Base-by-base conservation (phyloP, 2,113 vertebrate genomes). In the Athene noctua region DNA sequence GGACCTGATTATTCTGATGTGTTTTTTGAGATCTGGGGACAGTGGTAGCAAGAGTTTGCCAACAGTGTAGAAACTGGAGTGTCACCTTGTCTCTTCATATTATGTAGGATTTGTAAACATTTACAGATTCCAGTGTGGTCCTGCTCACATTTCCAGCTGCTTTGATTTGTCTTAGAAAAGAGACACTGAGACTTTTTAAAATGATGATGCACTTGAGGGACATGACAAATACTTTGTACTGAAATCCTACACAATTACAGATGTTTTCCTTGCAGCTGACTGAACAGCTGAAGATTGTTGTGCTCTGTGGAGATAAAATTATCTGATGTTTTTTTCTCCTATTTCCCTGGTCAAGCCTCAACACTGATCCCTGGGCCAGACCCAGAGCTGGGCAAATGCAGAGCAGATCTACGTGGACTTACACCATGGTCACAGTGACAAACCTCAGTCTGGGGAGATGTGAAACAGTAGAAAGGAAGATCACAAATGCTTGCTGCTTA, bases 361-460 rank as follows among this genome's bases (percentile, higher is more conserved):
- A 2, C 19, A 25, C 8, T 21, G 22, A 63, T 32, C 6, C 8
- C 22, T 85, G 49, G 13, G 44, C 26, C 0, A 6, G 55, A 74
- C 2, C 6, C 17, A 63, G 18, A 67, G 23, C 32, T 34, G 9
- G 2, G 27, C 20, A 58, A 78, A 62, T 86, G 40, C 10, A 58
- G 21, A 59, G 9, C 11, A 57, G 26, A 34, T 40, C 27, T 62
- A 13, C 11, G 3, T 15, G 27, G 58, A 13, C 5, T 61, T 73
- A 49, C 1, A 17, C 3, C 5, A 8, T 1, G 3, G 25, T 66
- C 36, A 40, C 5, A 36, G 12, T 40, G 40, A 38, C 9, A 86
- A 58, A 52, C 14, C 13, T 52, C 40, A 81, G 0, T 10, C 5
- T 19, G 22, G 2, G 10, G 17, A 52, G 42, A 67, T 3, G 11